A percentile compares a stretch with the other conserved stretches of the same genome.
Evolutionary conservation across 2,888 invertebrate species (phyloP).

Genomic region (Aleiodes testaceus): DNA sequence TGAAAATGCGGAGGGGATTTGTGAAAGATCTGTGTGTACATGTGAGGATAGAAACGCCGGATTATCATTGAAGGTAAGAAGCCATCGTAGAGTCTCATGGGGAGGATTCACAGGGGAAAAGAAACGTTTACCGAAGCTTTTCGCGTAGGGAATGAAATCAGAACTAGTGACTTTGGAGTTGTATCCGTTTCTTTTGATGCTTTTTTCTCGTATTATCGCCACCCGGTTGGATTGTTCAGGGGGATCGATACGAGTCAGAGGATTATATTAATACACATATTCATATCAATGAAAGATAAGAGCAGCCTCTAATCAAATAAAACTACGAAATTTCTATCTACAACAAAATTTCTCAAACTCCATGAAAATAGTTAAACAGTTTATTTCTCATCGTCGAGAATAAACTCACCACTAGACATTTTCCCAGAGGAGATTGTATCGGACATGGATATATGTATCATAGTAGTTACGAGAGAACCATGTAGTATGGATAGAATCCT

Average conservation of each 20-base stretch:
- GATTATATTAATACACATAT: too few relatives aligned
- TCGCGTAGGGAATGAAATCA: slow-evolving; percentile 40
- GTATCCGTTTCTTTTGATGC: slow-evolving; percentile 12
- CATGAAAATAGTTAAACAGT: slow-evolving; percentile 4
- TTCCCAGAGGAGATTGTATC: slow-evolving; percentile 27
- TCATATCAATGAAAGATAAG: too few relatives aligned
- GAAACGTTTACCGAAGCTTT: slow-evolving; percentile 49
- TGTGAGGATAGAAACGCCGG: slow-evolving; percentile 30
- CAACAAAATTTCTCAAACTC: neutral
- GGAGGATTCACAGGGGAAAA: slow-evolving; percentile 52
- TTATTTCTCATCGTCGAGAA: neutral
- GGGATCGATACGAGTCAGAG: slow-evolving; percentile 4
- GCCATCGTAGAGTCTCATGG: slow-evolving; percentile 61
- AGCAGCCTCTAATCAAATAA: too few relatives aligned
- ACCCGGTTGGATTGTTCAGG: slow-evolving; percentile 1
- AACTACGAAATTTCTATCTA: neutral
- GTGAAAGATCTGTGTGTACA: slow-evolving; percentile 28
- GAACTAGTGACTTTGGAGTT: slow-evolving; percentile 15
- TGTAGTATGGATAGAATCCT: slow-evolving; percentile 65
- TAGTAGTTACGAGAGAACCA: slow-evolving; percentile 25
- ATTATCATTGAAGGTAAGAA: slow-evolving; percentile 56
- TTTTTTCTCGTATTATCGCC: slow-evolving; percentile 18
- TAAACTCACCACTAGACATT: slow-evolving; percentile 4
- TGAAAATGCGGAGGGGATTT: slow-evolving; percentile 1
- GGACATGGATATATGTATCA: slow-evolving; percentile 24